Evolutionary conservation across 2,888 invertebrate genomes (phyloP).

Genomic region (Phania funesta): DNA sequence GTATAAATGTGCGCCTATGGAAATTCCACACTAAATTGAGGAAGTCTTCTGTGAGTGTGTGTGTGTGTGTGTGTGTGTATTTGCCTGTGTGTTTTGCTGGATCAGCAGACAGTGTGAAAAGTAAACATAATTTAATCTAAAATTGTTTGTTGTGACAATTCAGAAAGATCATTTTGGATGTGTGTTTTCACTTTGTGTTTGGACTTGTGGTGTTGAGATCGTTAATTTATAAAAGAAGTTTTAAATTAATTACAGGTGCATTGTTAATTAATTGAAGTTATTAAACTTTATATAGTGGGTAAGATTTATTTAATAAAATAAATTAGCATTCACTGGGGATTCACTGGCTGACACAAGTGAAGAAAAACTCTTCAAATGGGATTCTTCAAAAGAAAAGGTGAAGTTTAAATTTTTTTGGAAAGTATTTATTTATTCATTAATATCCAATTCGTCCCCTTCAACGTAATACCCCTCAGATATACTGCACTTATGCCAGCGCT

Average conservation of each 20-base stretch:
- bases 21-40: constrained; percentile 16
- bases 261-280: too few relatives aligned
- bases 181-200: neutral
- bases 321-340: too few relatives aligned
- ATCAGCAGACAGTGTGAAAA: neutral
- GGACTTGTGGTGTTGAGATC: neutral
- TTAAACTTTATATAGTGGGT: neutral
- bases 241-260: constrained; percentile 14
- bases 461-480: too few relatives aligned
- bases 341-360: too few relatives aligned
- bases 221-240: constrained; percentile 13
- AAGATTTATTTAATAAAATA: too few relatives aligned
- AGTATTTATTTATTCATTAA: too few relatives aligned
- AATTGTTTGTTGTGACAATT: constrained; percentile 44
- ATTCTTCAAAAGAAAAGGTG: too few relatives aligned
- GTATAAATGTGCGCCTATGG: neutral
- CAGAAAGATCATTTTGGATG: constrained; percentile 3
- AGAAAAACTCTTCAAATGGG: too few relatives aligned
- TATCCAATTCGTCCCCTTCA: too few relatives aligned
- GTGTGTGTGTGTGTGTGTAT: neutral
- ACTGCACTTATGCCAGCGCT: too few relatives aligned
- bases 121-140: constrained; percentile 14
- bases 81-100: neutral
- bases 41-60: constrained; percentile 31
- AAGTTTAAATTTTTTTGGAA: too few relatives aligned